Evolutionary conservation across 2,113 vertebrate species (phyloP).

Genomic region (Chinchilla lanigera): DNA sequence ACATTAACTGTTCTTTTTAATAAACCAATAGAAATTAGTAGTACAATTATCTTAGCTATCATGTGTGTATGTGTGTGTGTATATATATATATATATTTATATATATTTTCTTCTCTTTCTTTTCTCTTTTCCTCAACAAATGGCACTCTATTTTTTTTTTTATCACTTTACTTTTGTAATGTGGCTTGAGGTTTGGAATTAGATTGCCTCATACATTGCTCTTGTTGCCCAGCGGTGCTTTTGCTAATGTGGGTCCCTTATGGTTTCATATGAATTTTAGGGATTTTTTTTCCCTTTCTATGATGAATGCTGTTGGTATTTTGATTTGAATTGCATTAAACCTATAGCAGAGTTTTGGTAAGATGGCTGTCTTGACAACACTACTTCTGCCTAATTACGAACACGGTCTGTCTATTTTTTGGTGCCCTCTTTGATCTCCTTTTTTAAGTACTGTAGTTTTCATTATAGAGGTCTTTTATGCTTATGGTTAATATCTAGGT

Average conservation of each 20-base stretch:
- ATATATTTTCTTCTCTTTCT: no score
- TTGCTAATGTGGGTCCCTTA: neutral
- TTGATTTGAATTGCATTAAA: neutral
- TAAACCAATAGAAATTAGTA: no score
- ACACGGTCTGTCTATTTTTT: neutral
- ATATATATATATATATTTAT: no score
- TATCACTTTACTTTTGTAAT: neutral
- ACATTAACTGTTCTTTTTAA: no score
- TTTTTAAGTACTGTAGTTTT: neutral
- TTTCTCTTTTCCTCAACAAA: no score
- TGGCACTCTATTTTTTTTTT: neutral
- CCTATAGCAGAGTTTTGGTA: neutral
- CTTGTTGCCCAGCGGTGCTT: neutral
- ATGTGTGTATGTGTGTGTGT: no score
- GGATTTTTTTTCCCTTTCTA: neutral
- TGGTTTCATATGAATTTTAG: neutral
- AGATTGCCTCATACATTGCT: neutral
- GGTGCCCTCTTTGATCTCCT: neutral
- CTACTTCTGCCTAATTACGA: neutral
- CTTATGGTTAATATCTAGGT: neutral
- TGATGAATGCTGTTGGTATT: neutral
- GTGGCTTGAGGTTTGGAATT: neutral
- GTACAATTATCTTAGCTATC: no score
- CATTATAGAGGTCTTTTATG: neutral
- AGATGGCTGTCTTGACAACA: neutral